A percentile compares a stretch with the other conserved stretches of the same genome.
Evolutionary conservation across 2,113 vertebrate genomes (phyloP).

Genomic region (Ochotona princeps): DNA sequence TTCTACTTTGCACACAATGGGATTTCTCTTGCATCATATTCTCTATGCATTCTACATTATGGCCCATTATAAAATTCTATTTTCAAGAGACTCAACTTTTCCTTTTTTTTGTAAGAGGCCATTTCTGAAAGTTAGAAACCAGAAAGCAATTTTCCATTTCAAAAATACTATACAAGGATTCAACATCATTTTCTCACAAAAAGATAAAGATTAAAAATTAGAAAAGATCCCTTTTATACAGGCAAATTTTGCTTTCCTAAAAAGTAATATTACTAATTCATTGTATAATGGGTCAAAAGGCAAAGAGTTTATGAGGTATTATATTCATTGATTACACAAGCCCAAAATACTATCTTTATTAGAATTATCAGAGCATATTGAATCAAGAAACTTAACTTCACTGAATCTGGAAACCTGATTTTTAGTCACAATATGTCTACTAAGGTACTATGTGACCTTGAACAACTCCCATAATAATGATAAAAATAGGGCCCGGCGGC

Average conservation of each 20-base stretch:
- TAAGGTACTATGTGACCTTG: not conserved
- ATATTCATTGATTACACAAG: not conserved
- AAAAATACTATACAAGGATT: slow-evolving; percentile 8
- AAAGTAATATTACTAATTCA: not conserved
- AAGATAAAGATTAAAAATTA: not conserved
- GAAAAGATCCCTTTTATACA: slow-evolving; percentile 25
- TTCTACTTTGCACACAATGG: not conserved
- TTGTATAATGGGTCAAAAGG: not conserved
- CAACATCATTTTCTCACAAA: not conserved
- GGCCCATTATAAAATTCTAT: slow-evolving; percentile 17
- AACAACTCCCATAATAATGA: not conserved
- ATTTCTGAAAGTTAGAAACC: not conserved
- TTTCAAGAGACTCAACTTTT: slow-evolving; percentile 36
- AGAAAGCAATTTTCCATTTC: not conserved
- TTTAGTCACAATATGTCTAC: not conserved
- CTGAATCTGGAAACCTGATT: slow-evolving; percentile 11
- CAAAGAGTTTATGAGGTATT: slow-evolving; percentile 29
- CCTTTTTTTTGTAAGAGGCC: slow-evolving; percentile 10
- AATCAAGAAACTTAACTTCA: slow-evolving; percentile 18
- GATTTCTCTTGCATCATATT: not conserved
- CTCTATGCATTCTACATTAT: not conserved
- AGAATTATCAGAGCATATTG: not conserved
- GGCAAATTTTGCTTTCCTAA: not conserved
- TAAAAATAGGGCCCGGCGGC: too few species aligned
- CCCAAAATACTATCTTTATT: slow-evolving; percentile 15